Percentiles rank a stretch among this genome's conserved stretches.
Evolutionary conservation across 2,797 vertebrate species (phyloP).

Genomic region (Cynopterus sphinx): DNA sequence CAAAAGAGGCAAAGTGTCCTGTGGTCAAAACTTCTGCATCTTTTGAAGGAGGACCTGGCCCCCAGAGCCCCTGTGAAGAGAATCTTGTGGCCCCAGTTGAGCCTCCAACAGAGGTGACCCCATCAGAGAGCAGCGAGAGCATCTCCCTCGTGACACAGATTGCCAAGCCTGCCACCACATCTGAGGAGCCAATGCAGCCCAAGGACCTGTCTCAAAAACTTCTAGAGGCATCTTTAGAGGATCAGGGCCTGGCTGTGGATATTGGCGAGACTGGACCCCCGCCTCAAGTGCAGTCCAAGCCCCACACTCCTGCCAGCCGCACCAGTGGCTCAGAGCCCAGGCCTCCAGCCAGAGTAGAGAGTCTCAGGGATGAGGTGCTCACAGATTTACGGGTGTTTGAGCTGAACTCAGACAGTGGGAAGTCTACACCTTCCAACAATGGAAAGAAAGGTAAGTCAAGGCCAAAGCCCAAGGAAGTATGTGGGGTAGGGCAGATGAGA

Average conservation of each 20-base stretch:
- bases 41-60: conserved; percentile 62
- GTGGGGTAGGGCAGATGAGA: not conserved
- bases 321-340: conserved; percentile 75
- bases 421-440: conserved; percentile 98
- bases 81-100: conserved; percentile 76
- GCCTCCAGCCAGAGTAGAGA: conserved; percentile 85
- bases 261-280: conserved; percentile 71
- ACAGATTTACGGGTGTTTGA: conserved; percentile 97
- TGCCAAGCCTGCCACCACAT: conserved; percentile 83
- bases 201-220: conserved; percentile 85
- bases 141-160: conserved; percentile 94
- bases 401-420: conserved; percentile 98
- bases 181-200: conserved; percentile 68
- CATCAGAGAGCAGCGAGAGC: conserved; percentile 94
- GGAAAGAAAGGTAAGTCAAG: conserved; percentile 95
- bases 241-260: conserved; percentile 77
- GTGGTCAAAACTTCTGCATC: conserved; percentile 70
- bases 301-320: conserved; percentile 27
- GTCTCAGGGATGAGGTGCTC: conserved; percentile 89
- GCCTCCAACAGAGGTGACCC: conserved; percentile 84
- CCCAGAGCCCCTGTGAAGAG: conserved; percentile 77
- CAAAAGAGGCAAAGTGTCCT: conserved; percentile 77
- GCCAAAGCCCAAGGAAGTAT: not conserved
- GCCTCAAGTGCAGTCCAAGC: conserved; percentile 35
- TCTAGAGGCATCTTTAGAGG: conserved; percentile 87